Base-by-base conservation (phyloP, 2,113 vertebrate species). In the Pandion haliaetus region DNA sequence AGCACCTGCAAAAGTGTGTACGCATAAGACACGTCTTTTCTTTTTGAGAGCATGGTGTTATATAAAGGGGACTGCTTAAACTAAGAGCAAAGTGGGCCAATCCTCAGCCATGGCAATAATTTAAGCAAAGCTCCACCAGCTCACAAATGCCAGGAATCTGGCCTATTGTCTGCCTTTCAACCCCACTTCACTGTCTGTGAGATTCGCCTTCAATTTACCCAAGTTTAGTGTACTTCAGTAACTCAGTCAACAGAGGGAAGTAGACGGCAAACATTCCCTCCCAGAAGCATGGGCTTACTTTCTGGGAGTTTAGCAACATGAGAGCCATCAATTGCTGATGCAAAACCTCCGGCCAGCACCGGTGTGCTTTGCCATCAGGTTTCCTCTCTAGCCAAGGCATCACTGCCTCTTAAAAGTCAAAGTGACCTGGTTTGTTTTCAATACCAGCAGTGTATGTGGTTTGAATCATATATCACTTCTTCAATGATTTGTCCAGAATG, bases 231-330 rank as follows among this genome's bases (percentile, higher is more conserved):
- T 71, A 94, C 77, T 96, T 89, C 89, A 82, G 44, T 55, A 89
- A 50, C 61, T 95, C 65, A 58, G 94, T 93, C 95, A 91, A 95
- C 93, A 96, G 95, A 96, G 83, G 94, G 94, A 96, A 93, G 89
- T 79, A 94, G 86, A 94, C 52, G 80, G 86, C 47, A 96, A 96
- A 93, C 45, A 54, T 90, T 96, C 69, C 76, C 63, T 93, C 38
- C 36, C 65, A 52, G 62, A 47, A 94, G 31, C 4, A 1, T n/a
- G 28, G 26, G 14, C 24, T 70, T 69, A 20, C 59, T 74, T 83
- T 58, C 67, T 59, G 77, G 18, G 12, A 21, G 26, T 34, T 86
- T 5, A 44, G 29, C 1, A 1, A 26, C 21, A 12, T 0, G 31
- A 73, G 62, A 70, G 54, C 24, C 12, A 45, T 54, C 16, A 28